Evolutionary conservation across 1,140 invertebrate species (phyloP), one percentile per base, ranked within the genome.

Genomic region (Bombus pyrosoma): DNA sequence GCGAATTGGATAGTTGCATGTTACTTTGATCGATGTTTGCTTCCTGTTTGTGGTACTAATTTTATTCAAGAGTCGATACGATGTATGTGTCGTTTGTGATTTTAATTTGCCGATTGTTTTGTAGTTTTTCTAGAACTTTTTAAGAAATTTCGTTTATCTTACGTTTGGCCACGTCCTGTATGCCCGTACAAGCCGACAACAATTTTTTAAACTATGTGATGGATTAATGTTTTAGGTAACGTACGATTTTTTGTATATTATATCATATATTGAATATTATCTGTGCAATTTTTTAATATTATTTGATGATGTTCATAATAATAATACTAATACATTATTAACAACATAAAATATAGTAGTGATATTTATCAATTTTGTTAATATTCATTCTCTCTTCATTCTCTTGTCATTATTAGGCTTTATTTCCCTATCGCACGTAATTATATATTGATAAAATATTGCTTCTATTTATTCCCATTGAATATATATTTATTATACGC

Each of bases 191-290:
- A 47, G 39, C 32, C 39, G 39, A 64, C 32, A 64, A 37, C 72
- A 10, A 72, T 59, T 72, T 80, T 69, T 72, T 8, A 59, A 47
- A 80, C 18, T 80, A 22, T 72, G 71, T 72, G 47, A 88, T 89
- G 87, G 41, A 66, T 86, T 87, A 86, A 59, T 74, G 53, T 78
- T 57, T 81, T 80, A 86, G 87, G 87, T 88, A 89, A 88, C 10
- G 62, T 78, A 68, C 18, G 12, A 76, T 43, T 80, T 3, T 59
- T 41, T 25, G 13, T 62, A 43, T 43, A 53, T 53, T 53, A 18
- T 28, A 62, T 62, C 12, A 5, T 15, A 39, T 25, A 10, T 12
- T 39, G 34, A 62, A 64, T 76, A 28, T 71, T 32, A 43, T 81
- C n/a, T 47, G 12, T 32, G 32, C 3, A 6, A 74, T 62, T 47